phyloP scores from a whole-genome alignment of 2,113 vertebrate genomes.

The Ageneiosus marmoratus region DNA sequence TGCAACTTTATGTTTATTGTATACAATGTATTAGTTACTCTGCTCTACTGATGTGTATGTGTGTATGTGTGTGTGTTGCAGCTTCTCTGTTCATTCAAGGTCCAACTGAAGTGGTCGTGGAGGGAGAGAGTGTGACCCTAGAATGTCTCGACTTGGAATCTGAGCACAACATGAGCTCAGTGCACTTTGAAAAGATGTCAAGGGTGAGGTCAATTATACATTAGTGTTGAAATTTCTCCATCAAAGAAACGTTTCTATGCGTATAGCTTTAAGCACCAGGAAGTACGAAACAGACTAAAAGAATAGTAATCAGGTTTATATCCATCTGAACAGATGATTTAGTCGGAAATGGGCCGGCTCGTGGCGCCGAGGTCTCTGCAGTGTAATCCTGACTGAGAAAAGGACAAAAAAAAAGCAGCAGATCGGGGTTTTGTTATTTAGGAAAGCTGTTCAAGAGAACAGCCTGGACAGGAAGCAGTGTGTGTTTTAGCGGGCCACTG shows the following conservation, averaged over 20 bases:
- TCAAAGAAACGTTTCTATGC: background rate
- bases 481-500: too few species aligned
- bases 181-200: conserved; percentile 67
- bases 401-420: too few species aligned
- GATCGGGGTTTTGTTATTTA: too few species aligned
- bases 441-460: too few species aligned
- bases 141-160: conserved; percentile 66
- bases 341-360: too few species aligned
- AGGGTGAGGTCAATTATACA: conserved; percentile 57
- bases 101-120: conserved; percentile 61
- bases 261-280: background rate
- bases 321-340: too few species aligned
- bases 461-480: too few species aligned
- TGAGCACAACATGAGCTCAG: conserved; percentile 66
- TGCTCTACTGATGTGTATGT: background rate
- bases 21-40: too few species aligned
- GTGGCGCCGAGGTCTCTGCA: too few species aligned
- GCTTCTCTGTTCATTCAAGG: conserved; percentile 69
- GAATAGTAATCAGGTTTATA: too few species aligned
- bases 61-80: conserved; percentile 56
- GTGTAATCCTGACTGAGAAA: too few species aligned
- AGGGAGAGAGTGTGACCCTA: conserved; percentile 62
- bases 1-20: too few species aligned
- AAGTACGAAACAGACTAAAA: background rate
- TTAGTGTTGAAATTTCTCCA: background rate